Evolutionary conservation across 2,888 invertebrate species (phyloP).

Genomic region (Pristionchus japonicus): DNA sequence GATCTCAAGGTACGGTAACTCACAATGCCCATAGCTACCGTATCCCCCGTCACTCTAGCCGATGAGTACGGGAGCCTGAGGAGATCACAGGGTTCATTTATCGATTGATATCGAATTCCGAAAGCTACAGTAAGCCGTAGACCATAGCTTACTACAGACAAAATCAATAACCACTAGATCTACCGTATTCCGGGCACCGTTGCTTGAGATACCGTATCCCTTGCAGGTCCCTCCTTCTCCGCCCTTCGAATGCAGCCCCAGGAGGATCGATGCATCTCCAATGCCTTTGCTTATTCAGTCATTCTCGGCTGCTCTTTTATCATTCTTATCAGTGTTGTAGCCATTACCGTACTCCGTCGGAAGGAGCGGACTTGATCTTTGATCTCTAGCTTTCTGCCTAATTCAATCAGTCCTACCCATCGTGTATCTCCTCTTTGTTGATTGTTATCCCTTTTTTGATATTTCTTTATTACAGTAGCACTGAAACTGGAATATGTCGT

Average conservation of each 20-base stretch:
- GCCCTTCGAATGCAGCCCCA: not conserved
- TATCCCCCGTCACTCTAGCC: not conserved
- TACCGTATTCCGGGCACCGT: not conserved
- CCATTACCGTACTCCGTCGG: not conserved
- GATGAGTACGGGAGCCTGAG: conserved; percentile 34
- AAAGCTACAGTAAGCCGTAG: not conserved
- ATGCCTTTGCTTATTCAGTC: not conserved
- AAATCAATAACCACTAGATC: not conserved
- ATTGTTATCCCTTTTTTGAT: not conserved
- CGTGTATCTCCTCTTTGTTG: not conserved
- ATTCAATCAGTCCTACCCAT: not conserved
- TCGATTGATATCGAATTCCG: not conserved
- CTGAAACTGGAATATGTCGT: not conserved
- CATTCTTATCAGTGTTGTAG: not conserved
- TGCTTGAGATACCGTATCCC: too few relatives aligned
- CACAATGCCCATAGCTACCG: not conserved
- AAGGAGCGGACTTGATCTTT: not conserved
- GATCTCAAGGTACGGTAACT: not conserved
- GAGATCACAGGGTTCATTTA: not conserved
- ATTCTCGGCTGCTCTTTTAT: not conserved
- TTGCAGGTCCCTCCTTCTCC: not conserved
- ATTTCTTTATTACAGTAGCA: not conserved
- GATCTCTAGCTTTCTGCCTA: not conserved
- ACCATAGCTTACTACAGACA: not conserved
- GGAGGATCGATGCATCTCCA: not conserved